Evolutionary conservation across 2,113 vertebrate genomes (phyloP).

Genomic region (Mus pahari): DNA sequence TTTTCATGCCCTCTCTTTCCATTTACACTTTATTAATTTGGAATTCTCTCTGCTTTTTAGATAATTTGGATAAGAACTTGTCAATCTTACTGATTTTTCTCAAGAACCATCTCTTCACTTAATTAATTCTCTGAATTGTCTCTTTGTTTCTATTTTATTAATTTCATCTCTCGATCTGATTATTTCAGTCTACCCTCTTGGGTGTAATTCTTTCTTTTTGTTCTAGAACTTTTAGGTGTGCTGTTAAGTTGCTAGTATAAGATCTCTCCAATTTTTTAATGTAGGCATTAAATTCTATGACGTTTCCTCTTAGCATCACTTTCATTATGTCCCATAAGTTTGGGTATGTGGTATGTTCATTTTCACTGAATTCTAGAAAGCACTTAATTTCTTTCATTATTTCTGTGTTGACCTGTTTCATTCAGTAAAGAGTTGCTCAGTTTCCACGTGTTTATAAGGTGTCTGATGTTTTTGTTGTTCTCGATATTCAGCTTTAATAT

Average conservation of each 20-base stretch:
- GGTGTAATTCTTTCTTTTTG: neutral
- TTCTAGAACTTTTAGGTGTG: neutral
- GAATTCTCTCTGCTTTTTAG: neutral
- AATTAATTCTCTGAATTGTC: neutral
- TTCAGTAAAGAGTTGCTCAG: neutral
- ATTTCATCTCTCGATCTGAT: neutral
- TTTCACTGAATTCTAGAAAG: neutral
- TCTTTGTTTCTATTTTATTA: neutral
- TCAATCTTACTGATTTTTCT: neutral
- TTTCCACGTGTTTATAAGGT: neutral
- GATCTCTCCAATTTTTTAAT: neutral
- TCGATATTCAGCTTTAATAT: neutral
- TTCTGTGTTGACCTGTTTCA: neutral
- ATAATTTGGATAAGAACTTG: neutral
- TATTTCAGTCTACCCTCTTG: neutral
- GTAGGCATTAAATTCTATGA: neutral
- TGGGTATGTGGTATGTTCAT: neutral
- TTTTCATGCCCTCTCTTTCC: neutral
- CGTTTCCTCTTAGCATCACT: neutral
- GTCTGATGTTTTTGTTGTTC: neutral
- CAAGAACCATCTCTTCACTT: neutral
- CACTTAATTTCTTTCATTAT: neutral
- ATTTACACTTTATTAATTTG: neutral
- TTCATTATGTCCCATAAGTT: neutral
- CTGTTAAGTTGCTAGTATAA: neutral